Conservation (phyloP, 2,113 vertebrate species). For the Pseudonaja textilis region DNA sequence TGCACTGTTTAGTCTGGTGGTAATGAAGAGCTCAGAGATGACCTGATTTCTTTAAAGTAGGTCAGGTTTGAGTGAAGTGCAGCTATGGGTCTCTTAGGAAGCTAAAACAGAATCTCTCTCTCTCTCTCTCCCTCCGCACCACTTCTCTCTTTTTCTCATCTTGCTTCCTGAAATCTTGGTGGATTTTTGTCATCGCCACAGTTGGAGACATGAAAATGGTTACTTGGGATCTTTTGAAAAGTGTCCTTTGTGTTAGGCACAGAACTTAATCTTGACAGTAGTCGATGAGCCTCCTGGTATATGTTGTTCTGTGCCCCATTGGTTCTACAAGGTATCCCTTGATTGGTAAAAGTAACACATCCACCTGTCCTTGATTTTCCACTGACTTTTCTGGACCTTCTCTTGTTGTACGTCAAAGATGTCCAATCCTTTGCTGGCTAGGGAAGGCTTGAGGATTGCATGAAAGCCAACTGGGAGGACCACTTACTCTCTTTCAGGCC, state of each 20-base stretch:
- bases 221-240: conserved; percentile 38
- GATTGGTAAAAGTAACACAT: neutral
- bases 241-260: conserved; percentile 19
- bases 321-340: neutral
- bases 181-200: conserved; percentile 51
- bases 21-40: conserved; percentile 93
- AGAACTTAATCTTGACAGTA: neutral
- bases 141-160: conserved; percentile 5
- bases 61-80: conserved; percentile 74
- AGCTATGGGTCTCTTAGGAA: conserved; percentile 64
- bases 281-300: neutral
- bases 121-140: neutral
- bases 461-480: neutral
- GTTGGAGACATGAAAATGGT: conserved; percentile 33
- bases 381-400: conserved; percentile 31
- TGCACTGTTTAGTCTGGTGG: conserved; percentile 86
- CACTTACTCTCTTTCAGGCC: neutral
- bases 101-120: conserved; percentile 49
- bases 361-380: conserved; percentile 8
- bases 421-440: neutral
- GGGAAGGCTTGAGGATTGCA: neutral
- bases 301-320: neutral
- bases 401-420: neutral
- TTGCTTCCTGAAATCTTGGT: conserved; percentile 49
- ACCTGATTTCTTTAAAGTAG: conserved; percentile 88